Evolutionary conservation across 1,140 invertebrate species (phyloP), one percentile per base, ranked within the genome.

Genomic region (Stegodyphus dumicola): DNA sequence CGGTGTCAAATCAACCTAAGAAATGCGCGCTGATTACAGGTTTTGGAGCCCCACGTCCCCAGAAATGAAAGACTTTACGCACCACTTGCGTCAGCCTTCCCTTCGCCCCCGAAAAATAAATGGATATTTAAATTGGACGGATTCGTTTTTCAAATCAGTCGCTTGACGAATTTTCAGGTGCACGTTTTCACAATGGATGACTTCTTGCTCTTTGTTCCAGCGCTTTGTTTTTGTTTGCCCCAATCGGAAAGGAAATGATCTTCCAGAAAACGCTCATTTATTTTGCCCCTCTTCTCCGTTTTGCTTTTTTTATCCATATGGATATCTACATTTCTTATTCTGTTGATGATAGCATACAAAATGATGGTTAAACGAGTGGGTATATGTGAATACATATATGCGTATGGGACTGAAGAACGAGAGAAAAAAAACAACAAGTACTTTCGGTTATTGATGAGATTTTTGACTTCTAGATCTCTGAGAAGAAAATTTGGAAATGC

Each of bases 1-100:
- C 48, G 81, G 81, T 85, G 81, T 85, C 81, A 85, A 85, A 85
- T 85, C 81, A 85, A 85, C 81, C 81, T 85, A 85, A 85, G 81
- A 85, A 76, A 85, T 85, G 81, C 74, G 73, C 60, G 51, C 74
- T 85, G 81, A 85, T 85, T 85, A 85, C 81, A 70, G 81, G 81
- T 85, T 85, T 66, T 51, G 64, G 48, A 70, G 49, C 48, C 6
- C 18, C 48, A 33, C 6, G 53, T 54, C 74, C 49, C n/a, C 52
- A 76, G 71, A 85, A 85, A 85, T 85, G 74, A 85, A 85, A 76
- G 74, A 54, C 81, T 76, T 85, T 49, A 77, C 81, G 73, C 81
- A 56, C 52, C 81, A 51, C 81, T 76, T 66, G 60, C 64, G 33
- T 11, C 17, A 49, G 33, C 71, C 54, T 54, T 13, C 60, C 70